Percentiles rank a stretch among this genome's conserved stretches.
These are phyloP conservation scores for Talpa occidentalis DNA, from an alignment of 2,113 vertebrate genomes.

Conservation along the genomic window DNA sequence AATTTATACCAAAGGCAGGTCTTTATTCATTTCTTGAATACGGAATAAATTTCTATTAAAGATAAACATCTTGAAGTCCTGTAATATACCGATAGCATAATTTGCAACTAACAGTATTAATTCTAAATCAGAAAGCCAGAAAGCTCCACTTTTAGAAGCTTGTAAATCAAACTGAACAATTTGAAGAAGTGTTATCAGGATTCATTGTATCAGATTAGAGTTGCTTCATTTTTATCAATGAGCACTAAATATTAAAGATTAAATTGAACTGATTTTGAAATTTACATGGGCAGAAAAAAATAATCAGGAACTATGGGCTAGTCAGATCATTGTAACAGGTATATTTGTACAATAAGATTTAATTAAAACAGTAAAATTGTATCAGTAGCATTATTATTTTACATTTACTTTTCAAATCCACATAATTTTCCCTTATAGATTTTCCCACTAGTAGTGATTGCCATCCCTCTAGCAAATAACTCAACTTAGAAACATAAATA, in stretches of 20 bases:
- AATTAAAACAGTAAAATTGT: not conserved
- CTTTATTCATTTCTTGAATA: slow-evolving; percentile 53
- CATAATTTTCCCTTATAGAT: not conserved
- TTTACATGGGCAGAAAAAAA: not conserved
- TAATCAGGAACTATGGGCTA: not conserved
- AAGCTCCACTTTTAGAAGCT: slow-evolving; percentile 42
- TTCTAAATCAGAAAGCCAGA: not conserved
- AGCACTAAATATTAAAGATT: not conserved
- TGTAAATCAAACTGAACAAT: slow-evolving; percentile 68
- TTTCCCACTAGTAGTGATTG: not conserved
- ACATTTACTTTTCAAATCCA: not conserved
- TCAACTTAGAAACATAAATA: not conserved
- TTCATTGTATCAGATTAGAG: slow-evolving; percentile 3
- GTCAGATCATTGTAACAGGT: not conserved
- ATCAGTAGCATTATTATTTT: not conserved
- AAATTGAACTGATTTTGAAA: slow-evolving; percentile 33
- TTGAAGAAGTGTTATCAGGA: not conserved
- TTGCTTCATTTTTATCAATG: slow-evolving; percentile 17
- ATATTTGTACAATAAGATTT: not conserved
- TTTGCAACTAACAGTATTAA: not conserved
- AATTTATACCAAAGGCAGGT: not conserved
- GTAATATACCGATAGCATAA: not conserved
- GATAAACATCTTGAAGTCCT: not conserved
- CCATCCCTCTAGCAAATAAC: not conserved
- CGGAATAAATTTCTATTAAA: slow-evolving; percentile 31